Evolutionary conservation across 2,888 invertebrate genomes (phyloP), one percentile per base, ranked within the genome.

Genomic region (Clanis bilineata): DNA sequence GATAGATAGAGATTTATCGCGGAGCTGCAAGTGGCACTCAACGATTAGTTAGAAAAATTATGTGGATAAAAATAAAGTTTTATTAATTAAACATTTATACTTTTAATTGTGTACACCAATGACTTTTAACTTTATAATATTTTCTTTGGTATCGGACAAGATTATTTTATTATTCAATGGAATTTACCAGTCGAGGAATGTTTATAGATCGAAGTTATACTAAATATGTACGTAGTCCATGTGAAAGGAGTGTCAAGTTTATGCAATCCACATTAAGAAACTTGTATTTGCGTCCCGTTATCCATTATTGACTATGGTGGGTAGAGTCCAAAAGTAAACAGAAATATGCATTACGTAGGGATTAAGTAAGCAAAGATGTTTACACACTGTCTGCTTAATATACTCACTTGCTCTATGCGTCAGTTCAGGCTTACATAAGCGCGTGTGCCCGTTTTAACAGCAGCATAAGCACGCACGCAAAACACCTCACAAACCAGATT

Each of bases 381-480:
- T 18, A n/a, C 39, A n/a, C 39, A 22, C 18, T 36, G 32, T 15
- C 1, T 21, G 22, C n/a, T 56, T 23, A 23, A 23, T n/a, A 62
- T 73, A 90, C 91, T 88, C 71, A 90, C 90, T 86, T 89, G 84
- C 71, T 77, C 61, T 76, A 72, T 74, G 66, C 67, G 79, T 79
- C 75, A 77, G 79, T 76, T 79, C 80, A 79, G 78, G 77, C 84
- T 91, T 90, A 90, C 90, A 90, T 91, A 90, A 91, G 89, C 82
- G 80, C 73, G 77, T 83, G 85, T 80, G 81, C 80, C 77, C 79
- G 85, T 84, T 90, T 83, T 85, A 77, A 80, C 80, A 83, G 81
- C 73, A 72, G 77, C 80, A 85, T 80, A 71, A 81, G 74, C 84
- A 84, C 85, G 80, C 76, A 86, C 82, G 75, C 81, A 67, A 70